Percentiles rank a stretch among this genome's conserved stretches.
Conservation (phyloP, 2,888 invertebrate species). For the Clostera curtula region DNA sequence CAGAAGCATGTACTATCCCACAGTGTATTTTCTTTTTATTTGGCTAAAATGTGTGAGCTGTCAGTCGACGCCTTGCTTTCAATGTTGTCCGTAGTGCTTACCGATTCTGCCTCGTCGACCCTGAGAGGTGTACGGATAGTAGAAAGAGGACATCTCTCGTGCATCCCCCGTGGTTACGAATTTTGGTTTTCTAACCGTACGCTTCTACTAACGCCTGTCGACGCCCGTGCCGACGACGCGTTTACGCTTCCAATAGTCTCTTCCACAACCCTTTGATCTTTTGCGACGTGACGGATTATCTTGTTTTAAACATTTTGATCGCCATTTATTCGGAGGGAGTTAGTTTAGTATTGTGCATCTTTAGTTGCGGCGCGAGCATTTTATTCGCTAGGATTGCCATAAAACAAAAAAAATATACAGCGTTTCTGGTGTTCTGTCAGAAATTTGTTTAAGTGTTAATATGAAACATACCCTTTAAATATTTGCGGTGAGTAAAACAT, state of each 20-base stretch:
- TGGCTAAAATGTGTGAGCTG: conserved; percentile 37
- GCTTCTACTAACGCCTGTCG: conserved; percentile 66
- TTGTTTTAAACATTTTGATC: conserved; percentile 26
- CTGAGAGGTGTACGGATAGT: conserved; percentile 51
- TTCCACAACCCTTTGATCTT: conserved; percentile 70
- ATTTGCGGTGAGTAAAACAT: too few relatives aligned
- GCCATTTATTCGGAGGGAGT: conserved; percentile 54
- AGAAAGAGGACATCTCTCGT: conserved; percentile 45
- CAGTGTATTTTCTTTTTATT: conserved; percentile 28
- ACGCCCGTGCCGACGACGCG: conserved; percentile 44
- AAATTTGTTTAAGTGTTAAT: conserved; percentile 4
- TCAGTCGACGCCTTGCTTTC: conserved; percentile 52
- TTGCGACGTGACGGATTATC: conserved; percentile 59
- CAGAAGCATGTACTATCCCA: conserved; percentile 62
- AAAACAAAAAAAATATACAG: conserved; percentile 1
- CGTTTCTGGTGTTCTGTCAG: conserved; percentile 1
- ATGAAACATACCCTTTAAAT: too few relatives aligned
- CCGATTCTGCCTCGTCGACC: conserved; percentile 28
- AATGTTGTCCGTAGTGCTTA: conserved; percentile 61
- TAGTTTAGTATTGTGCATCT: conserved; percentile 71
- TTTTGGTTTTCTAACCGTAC: conserved; percentile 57
- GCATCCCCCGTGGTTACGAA: conserved; percentile 67
- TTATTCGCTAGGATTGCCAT: conserved; percentile 31
- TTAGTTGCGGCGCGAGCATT: conserved; percentile 53
- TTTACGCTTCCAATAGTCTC: conserved; percentile 52